Evolutionary conservation across 1,140 invertebrate species (phyloP), one percentile per base, ranked within the genome.

Genomic region (Akabosia matsudoensis): DNA sequence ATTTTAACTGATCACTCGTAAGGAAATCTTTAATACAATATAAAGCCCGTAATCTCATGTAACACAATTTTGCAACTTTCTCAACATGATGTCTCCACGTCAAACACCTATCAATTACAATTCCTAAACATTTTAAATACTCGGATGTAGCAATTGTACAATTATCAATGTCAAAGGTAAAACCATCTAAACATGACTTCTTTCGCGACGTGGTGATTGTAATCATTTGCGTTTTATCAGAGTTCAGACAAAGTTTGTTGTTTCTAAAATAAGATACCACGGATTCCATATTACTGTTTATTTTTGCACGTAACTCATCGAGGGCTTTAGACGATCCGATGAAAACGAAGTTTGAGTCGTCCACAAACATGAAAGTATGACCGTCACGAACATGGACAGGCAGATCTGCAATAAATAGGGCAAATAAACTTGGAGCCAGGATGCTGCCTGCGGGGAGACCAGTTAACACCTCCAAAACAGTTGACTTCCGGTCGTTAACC

Each of bases 371-470:
- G 28, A 33, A 10, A 31, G 67, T 13, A 13, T 10, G 2, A 7
- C 16, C 67, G 10, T 70, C 14, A 7, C 22, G 7, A 30, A 70
- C 10, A 14, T 14, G 24, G 26, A 4, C 7, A 31, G 22, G 22
- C 10, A 70, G 10, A 26, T 70, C 67, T 30, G 26, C 33, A 70
- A 70, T 30, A 70, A 33, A 70, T 10, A 70, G 22, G 24, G 67
- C 10, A 70, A 70, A 70, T 4, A 70, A 30, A 4, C 7, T 31
- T 16, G 67, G 67, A 70, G 24, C 67, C 16, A 70, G 22, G 4
- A 70, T 30, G 24, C 67, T 70, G 4, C 67, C 67, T 30, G 67
- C 67, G 3, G 67, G 67, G 7, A 70, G 7, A 24, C 67, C 67
- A 10, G 22, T 4, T 26, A 70, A 33, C 4, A 13, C 24, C 4